A percentile compares a stretch with the other conserved stretches of the same genome.
These are phyloP conservation scores for Phytoseiulus persimilis DNA, from an alignment of 2,888 invertebrate species.

Conservation along the genomic window DNA sequence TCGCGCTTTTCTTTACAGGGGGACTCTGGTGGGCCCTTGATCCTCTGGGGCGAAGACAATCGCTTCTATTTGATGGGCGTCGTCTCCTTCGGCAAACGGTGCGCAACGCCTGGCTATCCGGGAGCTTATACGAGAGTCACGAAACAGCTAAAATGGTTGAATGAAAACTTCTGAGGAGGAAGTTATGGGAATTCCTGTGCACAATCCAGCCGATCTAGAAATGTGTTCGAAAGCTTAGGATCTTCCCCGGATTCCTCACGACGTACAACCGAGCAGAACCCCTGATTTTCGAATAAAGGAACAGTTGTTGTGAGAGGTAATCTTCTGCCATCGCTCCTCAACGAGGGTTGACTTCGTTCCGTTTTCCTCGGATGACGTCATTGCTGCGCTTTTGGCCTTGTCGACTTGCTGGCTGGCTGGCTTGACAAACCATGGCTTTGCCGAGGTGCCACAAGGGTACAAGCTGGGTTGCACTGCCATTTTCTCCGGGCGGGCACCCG, in stretches of 20 bases:
- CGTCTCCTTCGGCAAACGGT: constrained; percentile 25
- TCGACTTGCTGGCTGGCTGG: background rate
- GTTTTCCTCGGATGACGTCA: background rate
- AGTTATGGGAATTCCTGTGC: background rate
- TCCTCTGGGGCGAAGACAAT: constrained; percentile 15
- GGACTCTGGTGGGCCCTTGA: constrained; percentile 18
- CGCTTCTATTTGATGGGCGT: constrained; percentile 29
- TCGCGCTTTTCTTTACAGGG: background rate
- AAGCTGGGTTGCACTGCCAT: background rate
- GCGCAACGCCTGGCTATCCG: constrained; percentile 18
- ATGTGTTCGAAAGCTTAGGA: too few relatives aligned
- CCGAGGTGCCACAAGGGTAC: background rate
- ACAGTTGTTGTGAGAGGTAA: too few relatives aligned
- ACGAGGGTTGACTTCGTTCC: too few relatives aligned
- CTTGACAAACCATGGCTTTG: background rate
- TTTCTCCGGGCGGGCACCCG: too few relatives aligned
- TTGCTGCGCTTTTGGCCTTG: background rate
- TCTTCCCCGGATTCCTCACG: too few relatives aligned
- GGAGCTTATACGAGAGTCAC: constrained; percentile 19
- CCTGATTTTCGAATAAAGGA: too few relatives aligned
- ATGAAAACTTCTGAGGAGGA: background rate
- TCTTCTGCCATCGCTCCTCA: too few relatives aligned
- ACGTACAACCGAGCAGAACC: too few relatives aligned
- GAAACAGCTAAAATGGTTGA: constrained; percentile 25
- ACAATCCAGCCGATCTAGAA: too few relatives aligned